Evolutionary conservation across 2,113 vertebrate genomes (phyloP), one percentile per base, ranked within the genome.

Genomic region (Cinclus mexicanus): DNA sequence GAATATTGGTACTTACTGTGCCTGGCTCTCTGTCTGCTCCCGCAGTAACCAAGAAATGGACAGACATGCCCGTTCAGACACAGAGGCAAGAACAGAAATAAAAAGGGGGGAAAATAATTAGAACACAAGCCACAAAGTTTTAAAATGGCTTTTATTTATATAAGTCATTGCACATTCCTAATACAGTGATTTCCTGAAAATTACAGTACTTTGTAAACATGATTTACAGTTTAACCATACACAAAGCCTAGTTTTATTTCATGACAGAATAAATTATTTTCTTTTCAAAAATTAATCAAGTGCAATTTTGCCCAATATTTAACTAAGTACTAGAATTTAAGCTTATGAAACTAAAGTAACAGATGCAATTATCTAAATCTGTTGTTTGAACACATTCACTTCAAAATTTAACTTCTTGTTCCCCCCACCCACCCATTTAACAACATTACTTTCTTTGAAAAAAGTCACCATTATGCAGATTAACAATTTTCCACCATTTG

Each of bases 11-110:
- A 99, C 99, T 99, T 98, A 99, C 99, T 97, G 99, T 99, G 98
- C 99, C 97, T 4, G 99, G 98, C 88, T 99, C 99, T 98, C 99
- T 98, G 92, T 99, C 99, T 99, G 97, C 98, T 98, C 97, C 98
- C 97, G 97, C 95, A 97, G 98, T 97, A 98, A 98, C 96, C 98
- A 98, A 98, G 98, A 99, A 98, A 98, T 78, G 98, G 98, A 98
- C 96, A 98, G 98, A 99, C 98, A 98, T 98, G 98, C 98, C 98
- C 98, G 98, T 97, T 98, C 97, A 97, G 98, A 98, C 97, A 98
- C 97, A 98, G 98, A 98, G 97, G 97, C 97, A 98, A 98, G 97
- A 98, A 98, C 97, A 98, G 98, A 98, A 98, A 98, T 98, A 98
- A 98, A 98, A 98, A 98, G 97, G 97, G 97, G 97, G 97, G 97